A percentile compares a stretch with the other conserved stretches of the same genome.
Conservation (phyloP, 2,113 vertebrate genomes). For the Heterotilapia buettikoferi region DNA sequence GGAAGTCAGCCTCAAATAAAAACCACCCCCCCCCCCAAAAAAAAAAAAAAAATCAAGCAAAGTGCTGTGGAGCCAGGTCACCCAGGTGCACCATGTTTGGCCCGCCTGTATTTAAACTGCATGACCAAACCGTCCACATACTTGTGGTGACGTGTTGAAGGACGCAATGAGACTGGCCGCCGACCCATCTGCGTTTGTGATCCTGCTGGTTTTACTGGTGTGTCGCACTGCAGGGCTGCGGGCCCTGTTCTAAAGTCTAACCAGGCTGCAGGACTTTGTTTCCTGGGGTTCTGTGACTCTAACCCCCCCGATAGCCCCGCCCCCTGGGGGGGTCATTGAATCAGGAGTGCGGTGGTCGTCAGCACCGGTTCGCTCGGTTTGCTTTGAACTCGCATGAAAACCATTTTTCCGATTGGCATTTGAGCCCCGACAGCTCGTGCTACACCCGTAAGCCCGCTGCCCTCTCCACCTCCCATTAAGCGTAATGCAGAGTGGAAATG, state of each 20-base stretch:
- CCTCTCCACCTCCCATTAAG: slow-evolving; percentile 66
- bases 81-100: too few species aligned
- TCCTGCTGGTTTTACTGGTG: background rate
- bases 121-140: too few species aligned
- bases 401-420: slow-evolving; percentile 54
- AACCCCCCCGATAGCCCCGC: background rate
- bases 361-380: background rate
- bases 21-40: too few species aligned
- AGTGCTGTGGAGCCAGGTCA: too few species aligned
- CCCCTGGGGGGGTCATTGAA: background rate
- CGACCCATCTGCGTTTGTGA: background rate
- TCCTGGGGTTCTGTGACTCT: background rate
- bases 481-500: slow-evolving; percentile 63
- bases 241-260: background rate
- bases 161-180: too few species aligned
- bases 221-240: background rate
- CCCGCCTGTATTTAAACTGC: too few species aligned
- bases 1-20: too few species aligned
- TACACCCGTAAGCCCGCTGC: slow-evolving; percentile 55
- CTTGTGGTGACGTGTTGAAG: too few species aligned
- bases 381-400: slow-evolving; percentile 47
- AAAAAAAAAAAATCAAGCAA: too few species aligned
- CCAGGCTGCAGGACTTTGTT: background rate
- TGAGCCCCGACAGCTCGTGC: slow-evolving; percentile 46
- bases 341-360: background rate